These are phyloP conservation scores for Thalassoma bifasciatum DNA, from an alignment of 2,113 vertebrate species.

Conservation along the genomic window DNA sequence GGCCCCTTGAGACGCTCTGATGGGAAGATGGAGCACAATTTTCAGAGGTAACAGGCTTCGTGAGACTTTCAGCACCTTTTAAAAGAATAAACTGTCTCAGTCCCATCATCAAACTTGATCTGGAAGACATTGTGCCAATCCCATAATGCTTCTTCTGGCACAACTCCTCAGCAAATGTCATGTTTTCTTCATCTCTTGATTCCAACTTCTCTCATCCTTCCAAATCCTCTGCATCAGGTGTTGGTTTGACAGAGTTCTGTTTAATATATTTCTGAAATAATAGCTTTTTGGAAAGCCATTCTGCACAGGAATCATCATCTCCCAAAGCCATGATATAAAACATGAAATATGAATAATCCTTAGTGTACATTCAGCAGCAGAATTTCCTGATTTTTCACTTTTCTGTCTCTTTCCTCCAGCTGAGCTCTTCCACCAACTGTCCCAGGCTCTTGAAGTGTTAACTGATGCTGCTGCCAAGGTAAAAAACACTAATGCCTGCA, in stretches of 20 bases:
- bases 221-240: neutral
- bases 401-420: constrained; percentile 73
- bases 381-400: neutral
- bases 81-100: constrained; percentile 47
- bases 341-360: neutral
- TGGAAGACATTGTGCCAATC: constrained; percentile 1
- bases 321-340: neutral
- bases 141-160: constrained; percentile 11
- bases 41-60: constrained; percentile 51
- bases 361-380: neutral
- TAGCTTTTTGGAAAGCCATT: constrained; percentile 1
- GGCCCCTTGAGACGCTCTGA: constrained; percentile 52
- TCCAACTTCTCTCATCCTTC: neutral
- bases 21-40: constrained; percentile 44
- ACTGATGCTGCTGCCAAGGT: constrained; percentile 94
- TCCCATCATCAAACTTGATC: neutral
- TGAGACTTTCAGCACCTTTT: constrained; percentile 54
- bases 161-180: neutral
- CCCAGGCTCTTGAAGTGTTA: constrained; percentile 94
- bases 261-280: neutral
- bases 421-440: constrained; percentile 96
- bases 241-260: neutral
- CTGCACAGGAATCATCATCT: neutral
- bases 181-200: neutral
- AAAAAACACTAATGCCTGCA: constrained; percentile 61